Evolutionary conservation across 2,888 invertebrate species (phyloP), one percentile per base, ranked within the genome.

Genomic region (Prostheceraeus crozeri): DNA sequence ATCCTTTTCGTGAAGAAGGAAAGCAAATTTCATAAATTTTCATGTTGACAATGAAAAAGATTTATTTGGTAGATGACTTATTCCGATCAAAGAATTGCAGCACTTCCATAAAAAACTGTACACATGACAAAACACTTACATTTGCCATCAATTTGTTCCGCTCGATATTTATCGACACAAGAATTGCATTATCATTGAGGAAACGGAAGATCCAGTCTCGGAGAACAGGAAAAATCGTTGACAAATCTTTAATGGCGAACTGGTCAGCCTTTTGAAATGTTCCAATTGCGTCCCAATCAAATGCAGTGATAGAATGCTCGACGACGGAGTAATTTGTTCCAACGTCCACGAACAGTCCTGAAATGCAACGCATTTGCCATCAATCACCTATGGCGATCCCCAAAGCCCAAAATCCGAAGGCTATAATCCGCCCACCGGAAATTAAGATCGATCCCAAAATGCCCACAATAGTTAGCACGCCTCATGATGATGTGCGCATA

Each of bases 291-390:
- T 56, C 27, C 27, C 60, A 64, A 25, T 27, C 48, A 35, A 61
- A 64, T 16, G 60, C 59, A 25, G 63, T 46, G 14, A 64, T 51
- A 10, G 52, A n/a, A 16, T 63, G 60, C 21, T 66, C 65, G 30
- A 63, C 45, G n/a, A 64, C 48, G 25, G 63, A 35, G 23, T 57
- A 56, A 27, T 40, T 30, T n/a, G 25, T 65, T 16, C 54, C 60
- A 19, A 57, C 52, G 21, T 64, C 60, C 21, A 64, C 55, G 36
- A 64, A 64, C n/a, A 64, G 30, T 11, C 59, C 62, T 60, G 11
- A 16, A 27, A n/a, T n/a, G n/a, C n/a, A n/a, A n/a, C n/a, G n/a
- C n/a, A n/a, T n/a, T n/a, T n/a, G n/a, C n/a, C n/a, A n/a, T n/a
- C n/a, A n/a, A n/a, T n/a, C n/a, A n/a, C n/a, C n/a, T n/a, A n/a